Evolutionary conservation across 1,140 invertebrate species (phyloP), one percentile per base, ranked within the genome.

Genomic region (Aplysia californica): DNA sequence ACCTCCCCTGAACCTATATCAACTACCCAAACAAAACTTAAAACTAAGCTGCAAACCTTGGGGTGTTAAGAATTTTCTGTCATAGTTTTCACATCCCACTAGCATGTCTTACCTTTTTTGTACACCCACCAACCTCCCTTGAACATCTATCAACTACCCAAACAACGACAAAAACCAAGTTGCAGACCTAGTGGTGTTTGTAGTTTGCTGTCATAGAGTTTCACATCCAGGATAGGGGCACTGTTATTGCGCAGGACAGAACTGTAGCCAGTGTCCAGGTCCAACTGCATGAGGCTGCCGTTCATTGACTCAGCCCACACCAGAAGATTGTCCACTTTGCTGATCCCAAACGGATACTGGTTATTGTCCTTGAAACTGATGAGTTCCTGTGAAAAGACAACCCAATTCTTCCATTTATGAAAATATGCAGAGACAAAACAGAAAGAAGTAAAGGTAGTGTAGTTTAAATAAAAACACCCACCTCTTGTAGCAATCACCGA

Each of bases 221-320:
- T 72, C 3, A 95, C 88, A 83, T 94, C 92, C 89, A 91, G 93
- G 36, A 94, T 83, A 69, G 92, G 92, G 36, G 91, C 67, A 89
- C 81, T 81, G 73, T 78, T 75, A 20, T 38, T 75, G 10, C 76
- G 72, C 3, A 79, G 41, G 2, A 56, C 31, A 26, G 44, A 44
- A 0, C 41, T 66, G 18, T 64, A 41, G 3, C 33, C 89, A 90
- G 15, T 82, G 84, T 18, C 75, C 77, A 36, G 91, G 39, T 66
- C 41, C 10, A 73, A 2, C 56, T 70, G 82, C 79, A 90, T 87
- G 71, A 91, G 90, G 15, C 90, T 87, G 79, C 93, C 93, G 83
- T 92, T 90, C 58, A 91, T 90, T 83, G 92, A 92, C 90, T 92
- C 92, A 26, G 92, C 91, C 91, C 91, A 92, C 78, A 89, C 92